A percentile compares a stretch with the other conserved stretches of the same genome.
Conservation (phyloP, 2,113 vertebrate genomes). For the Callaeas wilsoni region DNA sequence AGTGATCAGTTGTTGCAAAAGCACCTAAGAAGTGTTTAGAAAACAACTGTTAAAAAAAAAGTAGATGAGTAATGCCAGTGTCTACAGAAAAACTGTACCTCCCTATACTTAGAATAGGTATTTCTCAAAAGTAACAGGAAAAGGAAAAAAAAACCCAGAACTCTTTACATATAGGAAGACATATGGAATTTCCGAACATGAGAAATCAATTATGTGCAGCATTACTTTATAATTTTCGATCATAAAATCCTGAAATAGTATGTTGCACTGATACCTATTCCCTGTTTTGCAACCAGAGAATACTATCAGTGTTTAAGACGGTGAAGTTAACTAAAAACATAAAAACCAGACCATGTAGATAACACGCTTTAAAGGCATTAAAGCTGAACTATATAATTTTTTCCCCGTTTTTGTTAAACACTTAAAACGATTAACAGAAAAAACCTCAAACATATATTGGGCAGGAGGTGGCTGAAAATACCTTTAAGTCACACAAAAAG, state of each 20-base stretch:
- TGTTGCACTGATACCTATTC: neutral
- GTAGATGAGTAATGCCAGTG: neutral
- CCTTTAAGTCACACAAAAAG: neutral
- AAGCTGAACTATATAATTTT: neutral
- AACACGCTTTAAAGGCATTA: neutral
- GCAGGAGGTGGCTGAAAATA: neutral
- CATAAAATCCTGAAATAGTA: neutral
- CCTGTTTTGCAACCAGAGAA: neutral
- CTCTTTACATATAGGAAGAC: neutral
- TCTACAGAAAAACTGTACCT: neutral
- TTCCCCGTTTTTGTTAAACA: neutral
- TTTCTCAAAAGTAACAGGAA: neutral
- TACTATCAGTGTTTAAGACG: neutral
- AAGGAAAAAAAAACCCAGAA: neutral
- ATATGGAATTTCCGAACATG: neutral
- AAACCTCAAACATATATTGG: accelerated
- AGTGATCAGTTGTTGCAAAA: neutral
- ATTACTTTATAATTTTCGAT: neutral
- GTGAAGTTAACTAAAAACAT: neutral
- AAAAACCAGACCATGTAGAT: neutral
- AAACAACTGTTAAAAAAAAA: neutral
- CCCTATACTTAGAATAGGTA: neutral
- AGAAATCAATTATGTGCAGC: neutral
- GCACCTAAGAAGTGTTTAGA: neutral
- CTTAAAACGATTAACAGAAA: neutral